A percentile compares a stretch with the other conserved stretches of the same genome.
Evolutionary conservation across 2,113 vertebrate species (phyloP).

Genomic region (Sialia sialis): DNA sequence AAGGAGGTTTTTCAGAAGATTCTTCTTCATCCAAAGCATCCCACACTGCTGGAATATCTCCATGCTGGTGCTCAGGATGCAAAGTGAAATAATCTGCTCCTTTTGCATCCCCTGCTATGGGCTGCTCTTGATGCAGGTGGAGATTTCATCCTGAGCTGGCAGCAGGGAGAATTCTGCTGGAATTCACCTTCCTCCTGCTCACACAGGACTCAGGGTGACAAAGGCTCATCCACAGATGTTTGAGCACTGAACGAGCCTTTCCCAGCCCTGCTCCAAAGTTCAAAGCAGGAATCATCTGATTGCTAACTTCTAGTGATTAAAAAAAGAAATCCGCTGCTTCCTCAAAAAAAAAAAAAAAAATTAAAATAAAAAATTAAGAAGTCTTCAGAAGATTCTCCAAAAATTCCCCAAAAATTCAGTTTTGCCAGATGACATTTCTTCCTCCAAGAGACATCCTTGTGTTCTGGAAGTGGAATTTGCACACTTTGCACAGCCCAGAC

Average conservation of each 20-base stretch:
- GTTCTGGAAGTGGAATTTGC: neutral
- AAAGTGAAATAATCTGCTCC: neutral
- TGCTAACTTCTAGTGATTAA: neutral
- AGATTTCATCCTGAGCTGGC: neutral
- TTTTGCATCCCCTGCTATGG: rapidly evolving
- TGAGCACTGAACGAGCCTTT: neutral
- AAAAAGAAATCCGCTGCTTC: neutral
- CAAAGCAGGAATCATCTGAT: neutral
- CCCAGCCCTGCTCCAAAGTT: neutral
- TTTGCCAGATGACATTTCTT: neutral
- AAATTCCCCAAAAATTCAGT: neutral
- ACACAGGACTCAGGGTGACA: neutral
- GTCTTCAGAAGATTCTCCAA: neutral
- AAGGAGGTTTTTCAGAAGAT: neutral
- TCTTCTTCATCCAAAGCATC: neutral
- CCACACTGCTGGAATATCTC: neutral
- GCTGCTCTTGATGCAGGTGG: neutral
- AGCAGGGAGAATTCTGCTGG: neutral
- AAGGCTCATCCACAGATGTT: neutral
- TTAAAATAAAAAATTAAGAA: neutral
- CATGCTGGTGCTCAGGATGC: neutral
- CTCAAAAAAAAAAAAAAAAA: neutral
- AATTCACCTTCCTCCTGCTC: neutral
- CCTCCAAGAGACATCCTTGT: neutral
- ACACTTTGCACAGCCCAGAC: neutral